These are phyloP conservation scores for Nasua narica DNA, from an alignment of 2,797 vertebrate species.

Conservation along the genomic window DNA sequence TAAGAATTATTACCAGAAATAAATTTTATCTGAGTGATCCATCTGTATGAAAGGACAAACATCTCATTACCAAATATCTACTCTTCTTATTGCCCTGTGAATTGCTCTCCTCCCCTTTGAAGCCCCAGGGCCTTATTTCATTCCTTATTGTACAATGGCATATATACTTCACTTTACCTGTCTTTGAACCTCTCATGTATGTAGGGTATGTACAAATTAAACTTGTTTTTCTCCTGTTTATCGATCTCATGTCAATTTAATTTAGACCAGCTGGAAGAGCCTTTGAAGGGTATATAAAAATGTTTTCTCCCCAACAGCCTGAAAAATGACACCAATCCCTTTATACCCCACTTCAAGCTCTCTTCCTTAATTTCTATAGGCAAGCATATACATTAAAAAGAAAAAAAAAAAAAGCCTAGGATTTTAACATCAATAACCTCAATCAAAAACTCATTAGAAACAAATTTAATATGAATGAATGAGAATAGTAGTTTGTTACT, in stretches of 20 bases:
- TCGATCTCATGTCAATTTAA: not conserved
- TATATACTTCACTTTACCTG: not conserved
- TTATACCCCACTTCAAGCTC: not conserved
- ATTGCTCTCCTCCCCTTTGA: not conserved
- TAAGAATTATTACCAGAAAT: not conserved
- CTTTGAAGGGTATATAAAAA: not conserved
- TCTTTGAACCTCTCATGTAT: not conserved
- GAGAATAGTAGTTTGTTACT: not conserved
- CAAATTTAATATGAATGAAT: not conserved
- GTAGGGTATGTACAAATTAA: not conserved
- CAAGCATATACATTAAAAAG: constrained; percentile 7
- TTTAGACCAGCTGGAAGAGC: not conserved
- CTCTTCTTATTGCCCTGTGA: not conserved
- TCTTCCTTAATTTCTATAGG: constrained; percentile 1
- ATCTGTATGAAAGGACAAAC: not conserved
- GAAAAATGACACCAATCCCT: constrained; percentile 23
- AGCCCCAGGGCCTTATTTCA: not conserved
- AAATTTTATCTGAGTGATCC: not conserved
- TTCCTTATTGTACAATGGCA: not conserved
- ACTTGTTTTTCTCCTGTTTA: not conserved
- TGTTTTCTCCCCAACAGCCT: not conserved
- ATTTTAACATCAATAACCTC: not conserved
- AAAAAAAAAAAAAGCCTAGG: not conserved
- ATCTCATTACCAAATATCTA: not conserved
- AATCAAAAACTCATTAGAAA: constrained; percentile 13